These are phyloP conservation scores for Thera britannica DNA, from an alignment of 2,888 invertebrate species.

Conservation along the genomic window DNA sequence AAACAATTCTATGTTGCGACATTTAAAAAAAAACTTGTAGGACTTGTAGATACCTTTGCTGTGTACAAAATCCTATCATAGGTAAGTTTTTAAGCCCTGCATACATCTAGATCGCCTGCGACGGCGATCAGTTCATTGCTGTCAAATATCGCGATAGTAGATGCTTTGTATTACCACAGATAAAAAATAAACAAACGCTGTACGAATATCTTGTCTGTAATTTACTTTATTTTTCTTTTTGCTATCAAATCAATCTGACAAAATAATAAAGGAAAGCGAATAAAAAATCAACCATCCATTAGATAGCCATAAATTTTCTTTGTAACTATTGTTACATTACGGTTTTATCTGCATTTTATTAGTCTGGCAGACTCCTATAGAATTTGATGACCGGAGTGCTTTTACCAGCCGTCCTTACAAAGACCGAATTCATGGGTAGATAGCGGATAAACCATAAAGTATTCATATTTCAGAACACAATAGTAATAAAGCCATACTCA, in stretches of 20 bases:
- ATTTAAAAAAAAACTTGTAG: neutral
- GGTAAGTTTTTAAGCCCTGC: too few species aligned
- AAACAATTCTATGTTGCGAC: neutral
- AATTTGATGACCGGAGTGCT: constrained; percentile 60
- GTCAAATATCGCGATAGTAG: too few species aligned
- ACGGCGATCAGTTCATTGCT: too few species aligned
- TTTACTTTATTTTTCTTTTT: too few species aligned
- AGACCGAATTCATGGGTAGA: constrained; percentile 63
- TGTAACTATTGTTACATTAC: neutral
- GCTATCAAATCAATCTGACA: too few species aligned
- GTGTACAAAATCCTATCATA: too few species aligned
- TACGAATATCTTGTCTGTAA: too few species aligned
- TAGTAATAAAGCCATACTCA: constrained; percentile 45
- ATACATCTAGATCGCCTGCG: too few species aligned
- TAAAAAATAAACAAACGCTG: too few species aligned
- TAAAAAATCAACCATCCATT: neutral
- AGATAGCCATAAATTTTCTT: neutral
- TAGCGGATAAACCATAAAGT: constrained; percentile 65
- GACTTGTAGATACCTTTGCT: too few species aligned
- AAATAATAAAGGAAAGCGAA: neutral
- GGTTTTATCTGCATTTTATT: neutral
- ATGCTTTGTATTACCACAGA: too few species aligned
- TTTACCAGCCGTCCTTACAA: constrained; percentile 53
- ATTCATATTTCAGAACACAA: constrained; percentile 69
- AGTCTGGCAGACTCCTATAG: constrained; percentile 46